These are phyloP conservation scores for Rhinolophus ferrumequinum DNA, from an alignment of 2,113 vertebrate genomes.

Conservation along the genomic window DNA sequence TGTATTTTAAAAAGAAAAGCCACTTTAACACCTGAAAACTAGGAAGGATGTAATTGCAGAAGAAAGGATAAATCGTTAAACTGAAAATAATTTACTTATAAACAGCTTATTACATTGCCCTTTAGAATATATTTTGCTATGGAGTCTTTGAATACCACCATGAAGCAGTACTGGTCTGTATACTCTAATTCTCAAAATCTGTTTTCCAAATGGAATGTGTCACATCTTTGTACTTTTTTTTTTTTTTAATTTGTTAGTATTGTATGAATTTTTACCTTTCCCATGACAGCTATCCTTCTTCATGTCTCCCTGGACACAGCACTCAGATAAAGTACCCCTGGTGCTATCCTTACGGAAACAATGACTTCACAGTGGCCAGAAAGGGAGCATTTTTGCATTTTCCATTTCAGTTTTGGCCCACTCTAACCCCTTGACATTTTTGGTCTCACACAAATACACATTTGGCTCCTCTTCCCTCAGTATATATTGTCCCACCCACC, in stretches of 20 bases:
- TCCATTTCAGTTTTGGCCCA: not conserved
- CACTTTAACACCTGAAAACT: not conserved
- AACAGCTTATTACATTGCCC: constrained; percentile 8
- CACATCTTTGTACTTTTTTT: not conserved
- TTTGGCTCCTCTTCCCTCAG: not conserved
- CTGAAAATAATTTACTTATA: not conserved
- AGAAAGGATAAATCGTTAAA: not conserved
- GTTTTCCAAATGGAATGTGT: not conserved
- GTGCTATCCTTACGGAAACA: not conserved
- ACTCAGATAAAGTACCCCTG: not conserved
- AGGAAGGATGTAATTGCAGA: not conserved
- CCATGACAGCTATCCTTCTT: not conserved
- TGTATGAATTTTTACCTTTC: not conserved
- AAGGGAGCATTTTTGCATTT: not conserved
- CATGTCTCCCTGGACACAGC: not conserved
- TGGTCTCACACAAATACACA: not conserved
- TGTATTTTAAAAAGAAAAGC: not conserved
- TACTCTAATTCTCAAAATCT: not conserved
- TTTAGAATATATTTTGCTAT: not conserved
- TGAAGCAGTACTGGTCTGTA: not conserved
- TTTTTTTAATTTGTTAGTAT: not conserved
- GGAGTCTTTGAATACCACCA: not conserved
- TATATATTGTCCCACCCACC: not conserved
- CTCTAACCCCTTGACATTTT: not conserved
- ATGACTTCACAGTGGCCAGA: not conserved